Evolutionary conservation across 2,113 vertebrate species (phyloP).

Genomic region (Tautogolabrus adspersus): DNA sequence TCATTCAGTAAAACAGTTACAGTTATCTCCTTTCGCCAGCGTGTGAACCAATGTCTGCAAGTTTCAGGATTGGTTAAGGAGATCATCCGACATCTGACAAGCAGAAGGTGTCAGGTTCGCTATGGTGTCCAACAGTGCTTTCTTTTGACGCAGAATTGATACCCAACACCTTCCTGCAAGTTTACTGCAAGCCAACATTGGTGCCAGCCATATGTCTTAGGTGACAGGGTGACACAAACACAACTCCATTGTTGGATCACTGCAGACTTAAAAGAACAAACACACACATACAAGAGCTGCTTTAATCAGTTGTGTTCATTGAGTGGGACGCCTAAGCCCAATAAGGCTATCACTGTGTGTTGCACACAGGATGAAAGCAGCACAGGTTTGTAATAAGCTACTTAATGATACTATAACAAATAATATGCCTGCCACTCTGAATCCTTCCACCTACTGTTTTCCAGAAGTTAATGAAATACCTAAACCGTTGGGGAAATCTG

Average conservation of each 20-base stretch:
- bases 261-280: neutral
- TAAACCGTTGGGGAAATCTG: neutral
- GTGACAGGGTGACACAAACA: slow-evolving; percentile 1
- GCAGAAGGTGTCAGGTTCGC: slow-evolving; percentile 25
- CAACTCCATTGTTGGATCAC: neutral
- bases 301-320: no score
- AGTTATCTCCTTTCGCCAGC: no score
- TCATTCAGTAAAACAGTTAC: neutral
- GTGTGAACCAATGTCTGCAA: neutral
- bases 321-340: no score
- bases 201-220: neutral
- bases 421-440: no score
- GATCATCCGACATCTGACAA: neutral
- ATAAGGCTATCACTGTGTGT: neutral
- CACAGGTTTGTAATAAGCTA: neutral
- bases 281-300: neutral
- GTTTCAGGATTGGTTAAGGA: neutral
- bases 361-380: neutral
- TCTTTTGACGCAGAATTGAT: neutral
- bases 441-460: neutral
- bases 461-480: slow-evolving; percentile 1
- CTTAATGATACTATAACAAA: neutral
- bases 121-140: neutral
- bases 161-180: neutral
- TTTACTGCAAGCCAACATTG: neutral